These are phyloP conservation scores for Acrossocheilus wenchowensis DNA, from an alignment of 2,797 vertebrate genomes.

Conservation along the genomic window DNA sequence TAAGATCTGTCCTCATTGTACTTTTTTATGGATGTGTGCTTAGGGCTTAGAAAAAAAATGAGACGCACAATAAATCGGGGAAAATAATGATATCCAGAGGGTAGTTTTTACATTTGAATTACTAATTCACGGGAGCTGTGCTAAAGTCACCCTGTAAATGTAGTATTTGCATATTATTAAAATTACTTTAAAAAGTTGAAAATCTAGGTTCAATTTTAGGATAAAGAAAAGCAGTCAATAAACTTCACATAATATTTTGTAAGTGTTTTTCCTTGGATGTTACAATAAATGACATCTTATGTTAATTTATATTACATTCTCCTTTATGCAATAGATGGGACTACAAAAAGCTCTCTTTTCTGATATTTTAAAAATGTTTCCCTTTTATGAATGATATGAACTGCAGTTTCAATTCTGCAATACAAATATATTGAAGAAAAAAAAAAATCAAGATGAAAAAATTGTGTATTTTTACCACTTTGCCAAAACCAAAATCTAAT, in stretches of 20 bases:
- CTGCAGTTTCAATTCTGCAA: background rate
- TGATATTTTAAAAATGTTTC: background rate
- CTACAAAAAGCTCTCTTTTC: background rate
- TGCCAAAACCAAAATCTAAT: background rate
- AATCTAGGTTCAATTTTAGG: background rate
- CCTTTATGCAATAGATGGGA: background rate
- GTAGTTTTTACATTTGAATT: background rate
- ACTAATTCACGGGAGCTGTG: background rate
- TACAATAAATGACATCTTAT: background rate
- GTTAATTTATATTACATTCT: background rate
- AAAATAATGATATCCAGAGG: constrained; percentile 4
- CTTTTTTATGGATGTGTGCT: background rate
- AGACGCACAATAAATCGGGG: background rate
- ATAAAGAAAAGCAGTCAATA: background rate
- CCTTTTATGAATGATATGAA: background rate
- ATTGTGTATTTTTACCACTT: background rate
- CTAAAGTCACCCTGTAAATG: background rate
- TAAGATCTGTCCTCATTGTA: constrained; percentile 24
- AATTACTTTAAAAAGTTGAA: background rate
- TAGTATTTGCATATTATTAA: background rate
- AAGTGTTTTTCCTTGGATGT: background rate
- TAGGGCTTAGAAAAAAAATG: background rate
- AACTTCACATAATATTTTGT: background rate
- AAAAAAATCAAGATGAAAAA: background rate
- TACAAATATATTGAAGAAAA: background rate